phyloP scores from a whole-genome alignment of 2,888 invertebrate genomes.

The Apodemia hepburni region DNA sequence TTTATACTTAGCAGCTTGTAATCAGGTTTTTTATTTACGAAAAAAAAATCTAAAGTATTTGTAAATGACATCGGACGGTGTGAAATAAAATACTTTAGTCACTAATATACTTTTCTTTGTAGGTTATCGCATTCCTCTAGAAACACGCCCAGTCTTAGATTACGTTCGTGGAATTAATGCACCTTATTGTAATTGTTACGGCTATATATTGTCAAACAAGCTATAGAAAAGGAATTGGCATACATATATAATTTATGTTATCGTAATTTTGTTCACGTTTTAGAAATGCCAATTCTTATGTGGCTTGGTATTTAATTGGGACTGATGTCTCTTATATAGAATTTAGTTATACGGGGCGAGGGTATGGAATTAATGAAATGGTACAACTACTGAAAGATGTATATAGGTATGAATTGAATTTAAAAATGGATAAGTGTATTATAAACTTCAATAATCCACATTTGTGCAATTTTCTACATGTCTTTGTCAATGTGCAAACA shows the following conservation, averaged over 20 bases:
- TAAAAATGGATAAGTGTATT: conserved; percentile 37
- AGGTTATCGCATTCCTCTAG: conserved; percentile 15
- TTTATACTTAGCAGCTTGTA: conserved; percentile 74
- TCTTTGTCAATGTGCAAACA: conserved; percentile 55
- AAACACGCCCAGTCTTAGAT: no score
- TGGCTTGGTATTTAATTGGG: conserved; percentile 14
- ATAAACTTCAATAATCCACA: conserved; percentile 42
- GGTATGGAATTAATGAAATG: conserved; percentile 48
- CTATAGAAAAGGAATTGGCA: conserved; percentile 17
- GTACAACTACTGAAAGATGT: conserved; percentile 56
- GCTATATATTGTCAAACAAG: conserved; percentile 3
- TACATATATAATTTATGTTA: conserved; percentile 16
- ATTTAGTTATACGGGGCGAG: conserved; percentile 57
- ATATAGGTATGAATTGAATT: conserved; percentile 62
- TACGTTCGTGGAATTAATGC: not conserved
- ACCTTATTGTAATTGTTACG: conserved; percentile 3
- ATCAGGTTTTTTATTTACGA: conserved; percentile 53
- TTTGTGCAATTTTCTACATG: conserved; percentile 43
- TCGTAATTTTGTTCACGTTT: not conserved
- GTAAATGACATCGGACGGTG: conserved; percentile 64
- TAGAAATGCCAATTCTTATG: conserved; percentile 12
- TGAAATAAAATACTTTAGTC: conserved; percentile 72
- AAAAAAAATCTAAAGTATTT: conserved; percentile 53
- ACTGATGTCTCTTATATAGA: conserved; percentile 13
- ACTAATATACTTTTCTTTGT: conserved; percentile 56